These are phyloP conservation scores for Parelbella ahira DNA, from an alignment of 2,888 invertebrate genomes.

Conservation along the genomic window DNA sequence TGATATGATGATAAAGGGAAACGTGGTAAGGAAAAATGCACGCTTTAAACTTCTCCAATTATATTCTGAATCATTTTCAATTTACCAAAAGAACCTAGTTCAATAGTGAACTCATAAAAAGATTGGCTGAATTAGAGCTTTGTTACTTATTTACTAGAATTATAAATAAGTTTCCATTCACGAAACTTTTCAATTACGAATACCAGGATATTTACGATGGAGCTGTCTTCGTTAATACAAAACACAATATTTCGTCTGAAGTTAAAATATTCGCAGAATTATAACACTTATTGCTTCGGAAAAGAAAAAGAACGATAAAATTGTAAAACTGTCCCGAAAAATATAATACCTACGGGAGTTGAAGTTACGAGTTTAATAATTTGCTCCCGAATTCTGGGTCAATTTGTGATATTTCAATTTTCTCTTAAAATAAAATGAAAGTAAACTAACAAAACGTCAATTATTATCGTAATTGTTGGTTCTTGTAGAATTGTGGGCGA, in stretches of 20 bases:
- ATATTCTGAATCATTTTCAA: no score
- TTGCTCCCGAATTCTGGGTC: constrained; percentile 5
- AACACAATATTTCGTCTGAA: constrained; percentile 2
- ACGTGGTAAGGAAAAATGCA: no score
- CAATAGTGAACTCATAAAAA: no score
- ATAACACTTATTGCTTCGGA: constrained; percentile 4
- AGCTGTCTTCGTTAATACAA: not conserved
- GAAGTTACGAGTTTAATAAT: constrained; percentile 25
- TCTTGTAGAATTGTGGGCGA: constrained; percentile 1
- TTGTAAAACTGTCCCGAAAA: constrained; percentile 17
- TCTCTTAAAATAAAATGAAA: constrained; percentile 13
- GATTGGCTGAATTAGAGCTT: no score
- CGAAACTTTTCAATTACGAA: no score
- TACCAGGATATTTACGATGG: no score
- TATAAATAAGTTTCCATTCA: no score
- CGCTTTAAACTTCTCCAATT: no score
- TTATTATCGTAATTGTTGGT: constrained; percentile 10
- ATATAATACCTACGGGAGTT: constrained; percentile 11
- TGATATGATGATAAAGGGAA: no score
- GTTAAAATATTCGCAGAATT: constrained; percentile 13
- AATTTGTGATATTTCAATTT: constrained; percentile 22
- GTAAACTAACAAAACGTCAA: constrained; percentile 14
- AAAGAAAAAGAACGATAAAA: constrained; percentile 24
- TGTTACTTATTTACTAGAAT: no score
- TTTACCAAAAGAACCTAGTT: no score